phyloP scores from a whole-genome alignment of 2,113 vertebrate genomes.

The Gadus chalcogrammus region DNA sequence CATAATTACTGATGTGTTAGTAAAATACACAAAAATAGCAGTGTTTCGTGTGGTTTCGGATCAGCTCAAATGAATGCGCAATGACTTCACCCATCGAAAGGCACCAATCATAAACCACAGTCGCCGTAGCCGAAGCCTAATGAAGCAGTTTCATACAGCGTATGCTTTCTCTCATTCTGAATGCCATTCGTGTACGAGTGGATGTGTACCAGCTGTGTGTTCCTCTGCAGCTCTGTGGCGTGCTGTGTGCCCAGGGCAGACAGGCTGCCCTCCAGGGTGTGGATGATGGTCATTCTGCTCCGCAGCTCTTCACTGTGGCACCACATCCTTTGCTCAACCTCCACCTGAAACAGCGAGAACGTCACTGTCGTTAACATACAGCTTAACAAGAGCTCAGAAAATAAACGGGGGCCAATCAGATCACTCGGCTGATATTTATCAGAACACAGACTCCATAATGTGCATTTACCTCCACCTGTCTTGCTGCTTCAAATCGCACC shows the following conservation, averaged over 20 bases:
- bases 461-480: conserved; percentile 69
- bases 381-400: too few species aligned
- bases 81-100: too few species aligned
- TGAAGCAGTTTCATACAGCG: too few species aligned
- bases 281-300: conserved; percentile 49
- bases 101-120: too few species aligned
- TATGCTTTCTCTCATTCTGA: too few species aligned
- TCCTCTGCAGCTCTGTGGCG: conserved; percentile 46
- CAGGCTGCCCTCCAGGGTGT: conserved; percentile 70
- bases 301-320: conserved; percentile 70
- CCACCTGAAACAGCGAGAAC: conserved; percentile 38
- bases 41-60: too few species aligned
- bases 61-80: too few species aligned
- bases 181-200: neutral
- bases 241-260: conserved; percentile 67
- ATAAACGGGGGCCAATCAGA: too few species aligned
- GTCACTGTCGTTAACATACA: neutral
- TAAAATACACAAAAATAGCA: too few species aligned
- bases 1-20: too few species aligned
- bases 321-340: conserved; percentile 65
- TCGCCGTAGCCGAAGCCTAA: too few species aligned
- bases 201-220: conserved; percentile 47
- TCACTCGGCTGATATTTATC: neutral
- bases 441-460: neutral
- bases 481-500: conserved; percentile 60